Base-by-base conservation (phyloP, 64 coral and sea anemone species). In the Stichodactyla mertensii region DNA sequence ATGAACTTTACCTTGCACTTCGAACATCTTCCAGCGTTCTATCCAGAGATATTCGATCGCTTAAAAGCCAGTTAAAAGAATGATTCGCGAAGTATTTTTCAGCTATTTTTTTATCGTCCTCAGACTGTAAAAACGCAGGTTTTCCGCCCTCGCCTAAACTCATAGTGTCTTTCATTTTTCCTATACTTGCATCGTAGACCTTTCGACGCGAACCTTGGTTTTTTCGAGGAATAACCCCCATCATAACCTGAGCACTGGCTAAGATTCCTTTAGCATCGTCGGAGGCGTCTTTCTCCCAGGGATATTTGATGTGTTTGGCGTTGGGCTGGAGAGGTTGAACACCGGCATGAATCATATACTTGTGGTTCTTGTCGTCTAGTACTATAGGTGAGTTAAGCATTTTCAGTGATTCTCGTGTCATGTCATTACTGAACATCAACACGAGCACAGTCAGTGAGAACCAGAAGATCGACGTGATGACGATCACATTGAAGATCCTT, bases 61-160 rank as follows among this genome's bases (percentile, higher is more conserved):
- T 99, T 13, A 99, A 85, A 53, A 99, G 85, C 97, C 97, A 99
- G 59, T 99, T 99, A 51, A 99, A 99, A 31, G 97, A 99, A 71
- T 99, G 97, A 56, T 99, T 91, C 22, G 87, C 87, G 85, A 99
- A 99, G 31, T 82, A 87, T 57, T 99, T 84, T 82, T 99, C 93
- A 28, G 97, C 88, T 55, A 95, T 51, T 79, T 95, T 99, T 79
- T 99, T 99, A 79, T 99, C 91, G 61, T 95, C 86, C 13, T 99
- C 97, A 16, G 80, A 79, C 19, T 28, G 89, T 67, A 99, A 86
- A 91, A 87, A 99, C 20, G 97, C 93, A 16, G 97, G 74, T 83
- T 92, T 89, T 55, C 97, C 97, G 4, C 87, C 90, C 24, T 92
- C 97, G 57, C 97, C 97, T 10, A 99, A 66, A 11, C 90, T 90